Percentiles rank a stretch among this genome's conserved stretches.
These are phyloP conservation scores for Eubucco bourcierii DNA, from an alignment of 2,113 vertebrate species.

Conservation along the genomic window DNA sequence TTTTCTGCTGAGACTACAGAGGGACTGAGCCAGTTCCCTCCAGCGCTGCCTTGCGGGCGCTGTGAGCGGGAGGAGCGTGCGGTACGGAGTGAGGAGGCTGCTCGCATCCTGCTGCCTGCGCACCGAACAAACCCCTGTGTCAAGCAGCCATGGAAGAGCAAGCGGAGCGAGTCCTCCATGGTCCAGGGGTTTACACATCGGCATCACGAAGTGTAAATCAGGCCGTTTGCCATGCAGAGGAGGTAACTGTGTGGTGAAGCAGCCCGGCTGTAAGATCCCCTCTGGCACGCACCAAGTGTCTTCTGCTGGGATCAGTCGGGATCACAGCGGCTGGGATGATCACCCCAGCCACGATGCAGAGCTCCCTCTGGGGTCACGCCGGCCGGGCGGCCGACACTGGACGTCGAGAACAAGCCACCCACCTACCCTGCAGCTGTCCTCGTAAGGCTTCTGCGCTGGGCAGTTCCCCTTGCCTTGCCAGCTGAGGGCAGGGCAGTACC, in stretches of 20 bases:
- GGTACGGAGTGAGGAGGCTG: neutral
- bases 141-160: neutral
- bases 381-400: rapidly evolving
- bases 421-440: neutral
- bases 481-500: neutral
- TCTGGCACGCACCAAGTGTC: neutral
- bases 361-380: neutral
- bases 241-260: neutral
- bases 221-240: neutral
- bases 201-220: neutral
- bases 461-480: neutral
- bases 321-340: neutral
- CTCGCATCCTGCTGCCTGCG: neutral
- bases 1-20: neutral
- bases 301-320: conserved; percentile 26
- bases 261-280: neutral
- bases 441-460: rapidly evolving
- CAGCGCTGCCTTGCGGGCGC: neutral
- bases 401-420: neutral
- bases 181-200: neutral
- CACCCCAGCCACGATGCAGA: neutral
- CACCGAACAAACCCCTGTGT: neutral
- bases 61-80: neutral
- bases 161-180: rapidly evolving
- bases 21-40: neutral